Conservation (phyloP, 2,113 vertebrate genomes). For the Opisthocomus hoazin region DNA sequence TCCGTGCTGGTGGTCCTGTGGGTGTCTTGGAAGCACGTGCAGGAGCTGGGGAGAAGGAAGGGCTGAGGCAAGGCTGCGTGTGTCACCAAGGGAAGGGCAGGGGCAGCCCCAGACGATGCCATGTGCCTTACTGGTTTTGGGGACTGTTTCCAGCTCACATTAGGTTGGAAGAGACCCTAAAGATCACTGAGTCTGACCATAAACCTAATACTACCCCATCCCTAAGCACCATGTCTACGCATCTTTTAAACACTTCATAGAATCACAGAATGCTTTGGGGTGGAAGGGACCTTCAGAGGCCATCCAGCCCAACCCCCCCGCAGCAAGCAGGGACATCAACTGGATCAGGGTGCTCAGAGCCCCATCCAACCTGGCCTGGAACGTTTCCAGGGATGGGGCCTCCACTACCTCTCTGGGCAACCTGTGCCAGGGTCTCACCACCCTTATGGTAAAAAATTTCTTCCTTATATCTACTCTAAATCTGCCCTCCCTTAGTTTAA, state of each 20-base stretch:
- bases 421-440: too few species aligned
- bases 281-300: too few species aligned
- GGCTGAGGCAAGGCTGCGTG: not conserved
- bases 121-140: not conserved
- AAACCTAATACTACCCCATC: not conserved
- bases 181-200: not conserved
- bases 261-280: too few species aligned
- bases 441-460: too few species aligned
- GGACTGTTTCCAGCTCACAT: not conserved
- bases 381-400: too few species aligned
- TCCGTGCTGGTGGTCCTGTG: not conserved
- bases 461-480: too few species aligned
- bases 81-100: not conserved
- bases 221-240: not conserved
- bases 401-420: too few species aligned
- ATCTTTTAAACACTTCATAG: not conserved
- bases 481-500: too few species aligned
- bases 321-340: too few species aligned
- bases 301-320: too few species aligned
- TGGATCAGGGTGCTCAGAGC: too few species aligned
- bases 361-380: too few species aligned
- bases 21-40: not conserved
- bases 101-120: not conserved
- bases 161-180: not conserved
- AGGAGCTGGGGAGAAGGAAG: not conserved